phyloP scores from a whole-genome alignment of 2,797 vertebrate species.

The Chlorospingus semifuscus region DNA sequence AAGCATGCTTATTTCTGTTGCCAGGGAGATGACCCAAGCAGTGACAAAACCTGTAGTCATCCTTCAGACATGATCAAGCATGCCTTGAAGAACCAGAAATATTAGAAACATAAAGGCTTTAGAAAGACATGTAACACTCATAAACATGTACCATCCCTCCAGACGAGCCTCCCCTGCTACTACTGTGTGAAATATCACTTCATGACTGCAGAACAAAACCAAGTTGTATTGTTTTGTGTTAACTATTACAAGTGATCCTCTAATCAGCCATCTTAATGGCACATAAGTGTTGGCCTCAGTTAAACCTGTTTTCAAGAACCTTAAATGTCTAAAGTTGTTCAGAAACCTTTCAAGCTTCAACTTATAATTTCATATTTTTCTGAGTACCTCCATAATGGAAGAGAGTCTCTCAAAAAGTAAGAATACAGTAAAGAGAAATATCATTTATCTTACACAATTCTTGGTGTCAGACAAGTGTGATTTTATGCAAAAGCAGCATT shows the following conservation, averaged over 20 bases:
- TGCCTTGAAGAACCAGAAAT: conserved; percentile 64
- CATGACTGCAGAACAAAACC: not conserved
- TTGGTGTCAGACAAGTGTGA: not conserved
- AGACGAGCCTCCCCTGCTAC: not conserved
- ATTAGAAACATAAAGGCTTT: conserved; percentile 7
- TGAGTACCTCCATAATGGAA: not conserved
- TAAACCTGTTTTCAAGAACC: not conserved
- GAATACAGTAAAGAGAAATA: not conserved
- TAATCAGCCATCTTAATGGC: not conserved
- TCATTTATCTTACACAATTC: not conserved
- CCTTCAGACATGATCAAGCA: conserved; percentile 39
- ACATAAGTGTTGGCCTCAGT: not conserved
- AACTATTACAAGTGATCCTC: not conserved
- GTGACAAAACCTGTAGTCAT: conserved; percentile 21
- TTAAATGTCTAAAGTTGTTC: not conserved
- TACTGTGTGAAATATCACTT: not conserved
- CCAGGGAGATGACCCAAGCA: conserved; percentile 45
- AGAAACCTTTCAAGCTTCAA: not conserved
- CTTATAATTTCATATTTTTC: not conserved
- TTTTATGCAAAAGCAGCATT: not conserved
- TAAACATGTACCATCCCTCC: not conserved
- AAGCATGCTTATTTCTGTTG: conserved; percentile 27
- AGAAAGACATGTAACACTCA: not conserved
- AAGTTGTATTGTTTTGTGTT: not conserved
- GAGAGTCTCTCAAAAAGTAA: not conserved